Conservation (phyloP, 2,888 invertebrate genomes). For the Pecten maximus region DNA sequence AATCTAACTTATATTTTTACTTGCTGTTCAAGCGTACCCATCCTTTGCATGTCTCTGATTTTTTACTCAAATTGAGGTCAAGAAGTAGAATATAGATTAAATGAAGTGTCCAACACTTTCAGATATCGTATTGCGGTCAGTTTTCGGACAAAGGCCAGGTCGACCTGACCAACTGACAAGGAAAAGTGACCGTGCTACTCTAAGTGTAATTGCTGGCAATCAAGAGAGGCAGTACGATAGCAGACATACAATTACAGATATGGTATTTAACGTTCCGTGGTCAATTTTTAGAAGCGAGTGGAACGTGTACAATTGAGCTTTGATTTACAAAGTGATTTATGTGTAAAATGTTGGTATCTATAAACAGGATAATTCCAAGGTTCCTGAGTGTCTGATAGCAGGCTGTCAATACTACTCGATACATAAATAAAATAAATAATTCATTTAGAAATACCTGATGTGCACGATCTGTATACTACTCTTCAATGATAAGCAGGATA, state of each 20-base stretch:
- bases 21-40: not conserved
- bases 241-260: not conserved
- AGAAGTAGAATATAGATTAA: not conserved
- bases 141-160: conserved; percentile 7
- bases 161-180: conserved; percentile 1
- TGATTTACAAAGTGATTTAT: not conserved
- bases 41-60: not conserved
- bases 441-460: no score
- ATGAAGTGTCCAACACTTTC: not conserved
- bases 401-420: not conserved
- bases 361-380: not conserved
- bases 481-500: no score
- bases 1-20: not conserved
- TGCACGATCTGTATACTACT: no score
- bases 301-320: not conserved
- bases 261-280: not conserved
- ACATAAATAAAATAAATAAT: no score
- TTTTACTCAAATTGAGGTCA: not conserved
- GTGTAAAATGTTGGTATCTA: not conserved
- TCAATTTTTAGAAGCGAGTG: not conserved
- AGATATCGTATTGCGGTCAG: conserved; percentile 25
- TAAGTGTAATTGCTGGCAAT: not conserved
- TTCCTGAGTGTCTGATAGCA: not conserved
- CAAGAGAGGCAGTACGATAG: not conserved
- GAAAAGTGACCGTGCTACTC: not conserved